Percentiles rank a stretch among this genome's conserved stretches.
Conservation (phyloP, 2,113 vertebrate species). For the Archocentrus centrarchus region DNA sequence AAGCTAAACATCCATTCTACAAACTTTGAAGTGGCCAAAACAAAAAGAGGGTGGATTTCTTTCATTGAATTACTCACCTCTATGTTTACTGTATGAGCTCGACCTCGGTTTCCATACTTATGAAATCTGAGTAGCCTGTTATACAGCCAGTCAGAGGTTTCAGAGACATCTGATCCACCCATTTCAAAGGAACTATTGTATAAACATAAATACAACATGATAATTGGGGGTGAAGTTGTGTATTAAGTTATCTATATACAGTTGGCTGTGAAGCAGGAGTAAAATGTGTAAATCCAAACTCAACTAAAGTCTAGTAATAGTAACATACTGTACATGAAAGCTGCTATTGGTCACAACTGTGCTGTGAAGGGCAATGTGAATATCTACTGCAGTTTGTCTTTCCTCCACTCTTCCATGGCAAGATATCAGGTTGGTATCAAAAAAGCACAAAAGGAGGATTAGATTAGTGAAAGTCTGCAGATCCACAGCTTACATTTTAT, state of each 20-base stretch:
- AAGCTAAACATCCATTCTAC: background rate
- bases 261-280: background rate
- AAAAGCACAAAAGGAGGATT: too few relatives aligned
- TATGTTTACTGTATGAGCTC: too few relatives aligned
- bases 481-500: too few relatives aligned
- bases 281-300: background rate
- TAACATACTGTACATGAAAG: background rate
- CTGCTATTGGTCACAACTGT: background rate
- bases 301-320: background rate
- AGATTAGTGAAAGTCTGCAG: too few relatives aligned
- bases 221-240: accelerated
- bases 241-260: background rate
- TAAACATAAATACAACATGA: background rate
- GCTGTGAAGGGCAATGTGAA: too few relatives aligned
- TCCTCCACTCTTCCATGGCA: too few relatives aligned
- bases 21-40: background rate
- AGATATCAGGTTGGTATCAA: too few relatives aligned
- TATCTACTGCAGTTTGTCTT: too few relatives aligned
- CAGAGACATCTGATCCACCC: background rate
- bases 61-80: background rate
- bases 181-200: background rate
- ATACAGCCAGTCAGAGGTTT: too few relatives aligned
- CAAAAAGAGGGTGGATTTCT: background rate
- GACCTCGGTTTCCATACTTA: too few relatives aligned
- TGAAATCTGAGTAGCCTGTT: too few relatives aligned